Percentiles rank a stretch among this genome's conserved stretches.
Evolutionary conservation across 1,140 invertebrate species (phyloP).

Genomic region (Neomicropteryx cornuta): DNA sequence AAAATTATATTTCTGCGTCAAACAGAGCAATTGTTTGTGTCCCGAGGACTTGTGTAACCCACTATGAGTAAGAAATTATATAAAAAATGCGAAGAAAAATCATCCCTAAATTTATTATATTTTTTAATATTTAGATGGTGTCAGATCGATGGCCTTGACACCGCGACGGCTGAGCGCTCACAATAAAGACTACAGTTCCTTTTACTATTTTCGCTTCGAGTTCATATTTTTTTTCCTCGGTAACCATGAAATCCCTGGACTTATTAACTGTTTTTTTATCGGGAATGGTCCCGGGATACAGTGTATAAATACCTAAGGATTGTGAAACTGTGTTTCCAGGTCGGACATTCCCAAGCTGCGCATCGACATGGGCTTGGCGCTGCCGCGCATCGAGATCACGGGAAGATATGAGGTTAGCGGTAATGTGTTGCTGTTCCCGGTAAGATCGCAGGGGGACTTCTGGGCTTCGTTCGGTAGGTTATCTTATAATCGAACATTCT

Average conservation of each 20-base stretch:
- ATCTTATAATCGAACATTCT: conserved; percentile 3
- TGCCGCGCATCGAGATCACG: conserved; percentile 58
- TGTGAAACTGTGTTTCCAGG: conserved; percentile 27
- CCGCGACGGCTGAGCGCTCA: not conserved
- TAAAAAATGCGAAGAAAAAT: too few relatives aligned
- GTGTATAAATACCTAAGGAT: not conserved
- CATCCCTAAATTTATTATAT: too few relatives aligned
- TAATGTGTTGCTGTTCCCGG: conserved; percentile 63
- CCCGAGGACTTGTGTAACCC: too few relatives aligned
- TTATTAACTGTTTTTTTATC: conserved; percentile 12
- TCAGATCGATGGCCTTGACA: conserved; percentile 1
- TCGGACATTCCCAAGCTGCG: conserved; percentile 52
- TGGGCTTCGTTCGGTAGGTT: conserved; percentile 63
- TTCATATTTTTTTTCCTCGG: too few relatives aligned
- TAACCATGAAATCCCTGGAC: too few relatives aligned
- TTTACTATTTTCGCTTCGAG: too few relatives aligned
- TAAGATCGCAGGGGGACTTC: conserved; percentile 63
- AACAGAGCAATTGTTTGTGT: too few relatives aligned
- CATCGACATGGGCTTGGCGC: conserved; percentile 53
- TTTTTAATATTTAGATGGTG: too few relatives aligned
- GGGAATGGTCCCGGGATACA: too few relatives aligned
- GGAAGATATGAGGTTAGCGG: conserved; percentile 64
- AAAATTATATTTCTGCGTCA: too few relatives aligned
- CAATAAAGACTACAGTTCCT: too few relatives aligned
- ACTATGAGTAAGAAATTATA: too few relatives aligned